These are phyloP conservation scores for Thripadectes ignobilis DNA, from an alignment of 2,797 vertebrate species.

Conservation along the genomic window DNA sequence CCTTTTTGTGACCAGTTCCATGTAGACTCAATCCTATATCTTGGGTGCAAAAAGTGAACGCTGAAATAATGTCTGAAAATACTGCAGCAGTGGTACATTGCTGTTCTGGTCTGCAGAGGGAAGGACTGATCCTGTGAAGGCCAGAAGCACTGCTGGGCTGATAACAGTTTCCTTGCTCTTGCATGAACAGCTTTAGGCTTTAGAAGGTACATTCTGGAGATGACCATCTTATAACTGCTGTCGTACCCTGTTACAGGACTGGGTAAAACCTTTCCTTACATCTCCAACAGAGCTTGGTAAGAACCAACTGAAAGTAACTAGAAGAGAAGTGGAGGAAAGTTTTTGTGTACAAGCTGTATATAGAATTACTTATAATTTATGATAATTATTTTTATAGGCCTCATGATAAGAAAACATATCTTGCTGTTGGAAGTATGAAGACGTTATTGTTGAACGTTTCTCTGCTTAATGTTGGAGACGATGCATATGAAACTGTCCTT, in stretches of 20 bases:
- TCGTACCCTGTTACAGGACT: not conserved
- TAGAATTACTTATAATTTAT: not conserved
- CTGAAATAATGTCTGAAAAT: not conserved
- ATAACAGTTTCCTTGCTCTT: not conserved
- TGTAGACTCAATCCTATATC: not conserved
- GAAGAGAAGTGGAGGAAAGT: not conserved
- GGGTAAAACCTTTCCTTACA: not conserved
- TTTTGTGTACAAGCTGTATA: not conserved
- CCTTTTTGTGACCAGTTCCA: not conserved
- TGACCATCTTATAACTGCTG: not conserved
- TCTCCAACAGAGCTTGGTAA: not conserved
- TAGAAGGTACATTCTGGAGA: not conserved
- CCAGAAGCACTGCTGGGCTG: not conserved
- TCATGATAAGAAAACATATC: conserved; percentile 79
- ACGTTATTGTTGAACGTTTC: conserved; percentile 83
- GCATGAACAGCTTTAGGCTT: not conserved
- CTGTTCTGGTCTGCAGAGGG: not conserved
- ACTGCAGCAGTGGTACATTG: not conserved
- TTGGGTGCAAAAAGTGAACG: not conserved
- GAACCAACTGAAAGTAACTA: not conserved
- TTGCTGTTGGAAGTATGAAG: conserved; percentile 85
- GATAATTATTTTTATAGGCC: conserved; percentile 69
- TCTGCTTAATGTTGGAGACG: conserved; percentile 87
- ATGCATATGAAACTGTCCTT: conserved; percentile 87
- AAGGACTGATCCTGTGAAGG: not conserved